Base-by-base conservation (phyloP, 2,113 vertebrate species). In the Setophaga petechia region DNA sequence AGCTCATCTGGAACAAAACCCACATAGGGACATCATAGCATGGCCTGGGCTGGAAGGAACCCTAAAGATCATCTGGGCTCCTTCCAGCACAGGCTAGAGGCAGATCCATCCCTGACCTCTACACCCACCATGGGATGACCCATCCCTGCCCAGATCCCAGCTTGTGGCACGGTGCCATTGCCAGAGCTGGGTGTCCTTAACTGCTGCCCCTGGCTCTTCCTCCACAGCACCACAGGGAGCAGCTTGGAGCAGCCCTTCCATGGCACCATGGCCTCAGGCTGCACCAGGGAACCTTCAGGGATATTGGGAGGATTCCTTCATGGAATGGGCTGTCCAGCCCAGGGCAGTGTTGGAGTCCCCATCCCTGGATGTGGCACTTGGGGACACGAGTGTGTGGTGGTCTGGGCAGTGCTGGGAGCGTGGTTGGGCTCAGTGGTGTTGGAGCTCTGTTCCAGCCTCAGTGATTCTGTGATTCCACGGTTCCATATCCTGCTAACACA, bases 11-110 rank as follows among this genome's bases (percentile, higher is more conserved):
- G 58, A 57, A 21, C 33, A 62, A 51, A 75, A 28, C 27, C 8
- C 27, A 2, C 0, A 0, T 15, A 5, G 44, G 19, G 41, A 17
- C 14, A 3, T 30, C 19, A 23, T 2, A 23, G 67, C 27, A 43
- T 31, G 43, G 20, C 41, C 58, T 88, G 57, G 49, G 57, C 30
- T 55, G 75, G 66, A 31, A 43, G 17, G 51, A 57, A 17, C 25
- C 31, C 28, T 49, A 3, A 23, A 8, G 15, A 35, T 35, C 51
- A 28, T 20, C 28, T 22, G 43, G 44, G 30, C 1, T 24, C 46
- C 80, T 65, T 44, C 35, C 47, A 49, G 37, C 37, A 37, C 37
- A 37, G 37, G 37, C 37, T 37, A 37, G 37, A 37, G 37, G 37
- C 37, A 37, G 37, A 37, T 37, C 62, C 63, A 66, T 35, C 68